A percentile compares a stretch with the other conserved stretches of the same genome.
phyloP scores from a whole-genome alignment of 1,140 invertebrate species.

The Dysdera silvatica region DNA sequence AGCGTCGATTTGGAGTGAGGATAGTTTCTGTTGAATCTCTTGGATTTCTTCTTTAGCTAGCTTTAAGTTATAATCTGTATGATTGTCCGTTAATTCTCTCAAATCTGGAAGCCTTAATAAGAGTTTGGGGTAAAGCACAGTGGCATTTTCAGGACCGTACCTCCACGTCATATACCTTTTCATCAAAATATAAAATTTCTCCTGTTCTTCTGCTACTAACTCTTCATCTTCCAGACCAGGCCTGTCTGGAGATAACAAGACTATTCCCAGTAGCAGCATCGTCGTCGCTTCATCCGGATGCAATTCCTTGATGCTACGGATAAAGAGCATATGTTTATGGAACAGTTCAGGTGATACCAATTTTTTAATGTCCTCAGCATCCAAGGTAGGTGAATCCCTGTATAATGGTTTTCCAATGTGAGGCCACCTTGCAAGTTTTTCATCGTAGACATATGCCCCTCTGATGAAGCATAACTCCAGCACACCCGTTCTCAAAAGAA shows the following conservation, averaged over 20 bases:
- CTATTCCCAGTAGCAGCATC: constrained; percentile 48
- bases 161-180: constrained; percentile 48
- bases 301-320: constrained; percentile 41
- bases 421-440: constrained; percentile 35
- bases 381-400: constrained; percentile 12
- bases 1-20: constrained; percentile 35
- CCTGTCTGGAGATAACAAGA: constrained; percentile 50
- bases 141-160: constrained; percentile 41
- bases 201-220: constrained; percentile 45
- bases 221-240: constrained; percentile 40
- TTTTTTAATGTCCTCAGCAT: constrained; percentile 37
- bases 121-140: constrained; percentile 47
- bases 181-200: constrained; percentile 48
- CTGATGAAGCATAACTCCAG: constrained; percentile 51
- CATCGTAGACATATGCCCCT: constrained; percentile 39
- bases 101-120: constrained; percentile 51
- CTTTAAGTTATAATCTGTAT: constrained; percentile 47
- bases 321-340: constrained; percentile 50
- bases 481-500: constrained; percentile 47
- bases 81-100: constrained; percentile 50
- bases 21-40: constrained; percentile 39
- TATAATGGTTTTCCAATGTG: constrained; percentile 23
- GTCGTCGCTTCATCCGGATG: constrained; percentile 48
- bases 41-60: constrained; percentile 38
- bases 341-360: constrained; percentile 42